Conservation (phyloP, 2,888 invertebrate species). For the Myopa tessellatipennis region DNA sequence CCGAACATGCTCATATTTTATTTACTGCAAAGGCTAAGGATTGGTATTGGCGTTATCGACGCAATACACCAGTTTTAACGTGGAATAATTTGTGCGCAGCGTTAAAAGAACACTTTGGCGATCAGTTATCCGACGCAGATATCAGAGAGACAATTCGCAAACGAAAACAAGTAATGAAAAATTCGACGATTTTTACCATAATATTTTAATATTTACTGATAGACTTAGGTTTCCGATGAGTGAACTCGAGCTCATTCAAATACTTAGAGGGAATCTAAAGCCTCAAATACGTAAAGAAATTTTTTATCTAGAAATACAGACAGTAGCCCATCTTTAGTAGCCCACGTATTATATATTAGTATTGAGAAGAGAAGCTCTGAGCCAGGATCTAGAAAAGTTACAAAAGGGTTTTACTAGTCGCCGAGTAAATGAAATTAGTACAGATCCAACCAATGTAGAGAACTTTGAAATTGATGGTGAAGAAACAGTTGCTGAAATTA, state of each 20-base stretch:
- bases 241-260: constrained; percentile 24
- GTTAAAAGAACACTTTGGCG: constrained; percentile 22
- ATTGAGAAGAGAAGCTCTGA: constrained; percentile 21
- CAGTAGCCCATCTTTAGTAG: constrained; percentile 24
- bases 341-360: constrained; percentile 18
- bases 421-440: constrained; percentile 1
- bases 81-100: constrained; percentile 26
- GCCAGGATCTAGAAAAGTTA: background rate
- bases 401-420: background rate
- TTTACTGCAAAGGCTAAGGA: constrained; percentile 31
- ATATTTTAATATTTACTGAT: constrained; percentile 13
- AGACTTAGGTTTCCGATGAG: constrained; percentile 9
- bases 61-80: background rate
- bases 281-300: constrained; percentile 29
- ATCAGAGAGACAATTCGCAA: constrained; percentile 28
- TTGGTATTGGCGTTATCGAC: constrained; percentile 32
- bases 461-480: background rate
- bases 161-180: constrained; percentile 28
- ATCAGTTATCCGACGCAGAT: constrained; percentile 28
- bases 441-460: background rate
- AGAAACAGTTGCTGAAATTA: background rate
- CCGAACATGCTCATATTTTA: constrained; percentile 10
- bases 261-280: constrained; percentile 22
- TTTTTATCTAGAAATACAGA: constrained; percentile 19
- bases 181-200: constrained; percentile 30